Evolutionary conservation across 2,113 vertebrate species (phyloP).

Genomic region (Canis aureus): DNA sequence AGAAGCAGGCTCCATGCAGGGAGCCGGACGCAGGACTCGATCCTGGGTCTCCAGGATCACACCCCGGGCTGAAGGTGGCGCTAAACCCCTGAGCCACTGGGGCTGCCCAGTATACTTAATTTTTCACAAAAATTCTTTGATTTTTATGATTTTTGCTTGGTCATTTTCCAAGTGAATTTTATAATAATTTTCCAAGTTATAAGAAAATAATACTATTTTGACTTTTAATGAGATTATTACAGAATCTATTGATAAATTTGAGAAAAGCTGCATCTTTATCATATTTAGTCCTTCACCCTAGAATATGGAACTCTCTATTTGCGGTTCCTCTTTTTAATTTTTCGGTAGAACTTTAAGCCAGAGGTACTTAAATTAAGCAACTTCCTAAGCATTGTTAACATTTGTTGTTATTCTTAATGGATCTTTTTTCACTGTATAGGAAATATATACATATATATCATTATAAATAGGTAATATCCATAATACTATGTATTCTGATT

Average conservation of each 20-base stretch:
- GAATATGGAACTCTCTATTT: background rate
- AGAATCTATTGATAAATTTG: background rate
- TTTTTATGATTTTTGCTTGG: background rate
- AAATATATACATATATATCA: background rate
- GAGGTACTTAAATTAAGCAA: background rate
- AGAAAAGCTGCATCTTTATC: background rate
- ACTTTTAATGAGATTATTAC: background rate
- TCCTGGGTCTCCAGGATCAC: too few species aligned
- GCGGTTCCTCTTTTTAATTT: background rate
- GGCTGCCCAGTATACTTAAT: background rate
- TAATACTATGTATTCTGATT: background rate
- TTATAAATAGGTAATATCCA: background rate
- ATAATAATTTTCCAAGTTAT: background rate
- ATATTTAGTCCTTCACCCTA: background rate
- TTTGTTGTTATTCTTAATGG: background rate
- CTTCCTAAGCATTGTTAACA: constrained; percentile 12
- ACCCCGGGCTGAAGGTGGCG: too few species aligned
- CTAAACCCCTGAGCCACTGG: too few species aligned
- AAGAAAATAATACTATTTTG: background rate
- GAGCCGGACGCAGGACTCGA: too few species aligned
- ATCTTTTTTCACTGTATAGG: background rate
- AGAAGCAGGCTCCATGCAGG: too few species aligned
- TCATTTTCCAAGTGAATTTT: background rate
- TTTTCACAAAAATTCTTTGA: constrained; percentile 29
- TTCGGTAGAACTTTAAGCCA: background rate